phyloP scores from a whole-genome alignment of 2,113 vertebrate species.

The Aphelocoma coerulescens region DNA sequence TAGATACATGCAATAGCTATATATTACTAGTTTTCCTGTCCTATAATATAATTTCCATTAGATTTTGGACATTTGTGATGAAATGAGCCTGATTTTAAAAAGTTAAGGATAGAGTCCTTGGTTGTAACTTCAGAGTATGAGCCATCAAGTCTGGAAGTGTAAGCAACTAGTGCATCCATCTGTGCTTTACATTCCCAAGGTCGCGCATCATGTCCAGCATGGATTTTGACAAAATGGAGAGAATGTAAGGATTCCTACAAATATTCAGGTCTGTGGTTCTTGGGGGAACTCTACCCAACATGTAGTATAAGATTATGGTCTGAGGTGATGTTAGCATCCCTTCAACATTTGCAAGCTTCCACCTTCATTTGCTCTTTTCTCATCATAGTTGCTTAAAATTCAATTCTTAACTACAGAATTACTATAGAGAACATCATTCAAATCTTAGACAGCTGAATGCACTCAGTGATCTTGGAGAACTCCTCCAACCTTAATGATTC shows the following conservation, averaged over 20 bases:
- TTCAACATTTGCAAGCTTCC: background rate
- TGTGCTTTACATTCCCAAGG: background rate
- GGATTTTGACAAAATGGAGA: background rate
- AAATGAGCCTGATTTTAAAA: background rate
- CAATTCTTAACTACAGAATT: background rate
- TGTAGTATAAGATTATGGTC: background rate
- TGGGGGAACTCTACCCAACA: background rate
- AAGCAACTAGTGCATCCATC: background rate
- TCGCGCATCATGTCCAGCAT: background rate
- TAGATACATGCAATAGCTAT: background rate
- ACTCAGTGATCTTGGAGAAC: background rate
- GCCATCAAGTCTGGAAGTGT: background rate
- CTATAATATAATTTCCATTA: background rate
- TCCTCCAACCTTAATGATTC: background rate
- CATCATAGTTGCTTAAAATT: background rate
- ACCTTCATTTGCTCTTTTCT: background rate
- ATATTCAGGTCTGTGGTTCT: background rate
- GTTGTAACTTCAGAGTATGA: background rate
- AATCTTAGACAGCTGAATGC: background rate
- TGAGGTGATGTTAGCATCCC: background rate
- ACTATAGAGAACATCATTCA: background rate
- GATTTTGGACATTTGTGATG: background rate
- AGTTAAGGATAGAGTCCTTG: background rate
- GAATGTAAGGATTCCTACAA: background rate
- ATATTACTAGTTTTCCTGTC: background rate